Evolutionary conservation across 2,113 vertebrate species (phyloP), one percentile per base, ranked within the genome.

Genomic region (Condylura cristata): DNA sequence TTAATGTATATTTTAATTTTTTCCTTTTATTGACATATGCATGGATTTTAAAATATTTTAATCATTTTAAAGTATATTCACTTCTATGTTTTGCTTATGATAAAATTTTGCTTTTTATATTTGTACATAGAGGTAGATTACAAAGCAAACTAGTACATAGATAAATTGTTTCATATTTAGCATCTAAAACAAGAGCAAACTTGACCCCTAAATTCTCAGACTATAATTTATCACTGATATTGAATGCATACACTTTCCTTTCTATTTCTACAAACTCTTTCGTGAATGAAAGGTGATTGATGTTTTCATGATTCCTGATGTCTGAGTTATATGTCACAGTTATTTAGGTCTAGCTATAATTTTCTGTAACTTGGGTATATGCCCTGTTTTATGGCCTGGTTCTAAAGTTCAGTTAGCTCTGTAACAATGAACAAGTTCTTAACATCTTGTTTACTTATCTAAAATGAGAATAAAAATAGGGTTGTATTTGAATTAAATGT

Each of bases 1-100:
- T 81, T 89, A 60, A 41, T 68, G n/a, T 87, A 24, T 85, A 76
- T 79, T 65, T 94, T 20, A 74, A 56, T 75, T 80, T 4, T 66
- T 70, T 81, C 32, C 39, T 91, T 39, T 81, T 88, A 34, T 44
- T 86, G 17, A 65, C n/a, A 65, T 34, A 30, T 75, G 30, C 26
- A 74, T 58, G 13, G 72, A 65, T 81, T 81, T 86, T 46, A 82
- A 72, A n/a, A 26, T 37, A 32, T 46, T 48, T 61, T 93, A 41
- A 84, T 0, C 5, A 46, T 2, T n/a, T 65, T 86, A 86, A 91
- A 75, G 2, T 14, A 53, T 87, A 26, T 71, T 60, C 0, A 79
- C 4, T 48, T 61, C 53, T 6, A 26, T 61, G 20, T 6, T 72
- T 88, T 78, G 46, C 44, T 71, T 32, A 1, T 76, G n/a, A 74